phyloP scores from a whole-genome alignment of 2,797 vertebrate species.

The Fundulus diaphanus region DNA sequence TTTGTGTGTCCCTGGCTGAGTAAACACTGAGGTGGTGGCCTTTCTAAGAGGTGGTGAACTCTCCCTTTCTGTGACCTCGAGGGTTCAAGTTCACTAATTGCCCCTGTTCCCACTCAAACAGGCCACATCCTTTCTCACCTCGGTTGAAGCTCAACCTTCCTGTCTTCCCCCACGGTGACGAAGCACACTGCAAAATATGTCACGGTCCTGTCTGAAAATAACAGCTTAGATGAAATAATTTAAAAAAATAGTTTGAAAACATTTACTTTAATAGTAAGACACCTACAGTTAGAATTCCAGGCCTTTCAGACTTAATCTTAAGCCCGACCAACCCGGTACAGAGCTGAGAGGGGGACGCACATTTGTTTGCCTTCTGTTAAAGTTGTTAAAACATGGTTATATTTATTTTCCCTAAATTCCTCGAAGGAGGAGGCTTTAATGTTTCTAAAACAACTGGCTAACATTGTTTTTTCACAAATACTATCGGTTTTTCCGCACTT shows the following conservation, averaged over 20 bases:
- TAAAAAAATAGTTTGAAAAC: background rate
- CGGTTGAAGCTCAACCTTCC: conserved; percentile 7
- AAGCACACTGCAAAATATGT: conserved; percentile 3
- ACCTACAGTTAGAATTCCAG: too few species aligned
- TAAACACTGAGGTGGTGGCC: conserved; percentile 51
- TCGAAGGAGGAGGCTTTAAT: too few species aligned
- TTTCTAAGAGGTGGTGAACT: conserved; percentile 47
- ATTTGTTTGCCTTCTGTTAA: too few species aligned
- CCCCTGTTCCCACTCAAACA: conserved; percentile 55
- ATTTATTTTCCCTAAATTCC: too few species aligned
- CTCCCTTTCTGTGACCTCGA: conserved; percentile 52
- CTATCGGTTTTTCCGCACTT: too few species aligned
- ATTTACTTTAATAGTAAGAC: too few species aligned
- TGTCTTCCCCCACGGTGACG: conserved; percentile 20
- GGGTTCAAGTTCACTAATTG: conserved; percentile 78
- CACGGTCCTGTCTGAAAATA: background rate
- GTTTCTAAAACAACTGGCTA: too few species aligned
- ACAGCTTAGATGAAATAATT: background rate
- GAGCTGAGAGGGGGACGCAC: too few species aligned
- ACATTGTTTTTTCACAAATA: too few species aligned
- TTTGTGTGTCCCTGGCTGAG: conserved; percentile 42
- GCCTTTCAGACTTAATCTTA: too few species aligned
- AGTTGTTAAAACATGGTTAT: too few species aligned
- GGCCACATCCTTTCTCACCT: conserved; percentile 31
- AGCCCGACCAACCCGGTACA: too few species aligned